Conservation (phyloP, 2,888 invertebrate genomes). For the Steinernema carpocapsae region DNA sequence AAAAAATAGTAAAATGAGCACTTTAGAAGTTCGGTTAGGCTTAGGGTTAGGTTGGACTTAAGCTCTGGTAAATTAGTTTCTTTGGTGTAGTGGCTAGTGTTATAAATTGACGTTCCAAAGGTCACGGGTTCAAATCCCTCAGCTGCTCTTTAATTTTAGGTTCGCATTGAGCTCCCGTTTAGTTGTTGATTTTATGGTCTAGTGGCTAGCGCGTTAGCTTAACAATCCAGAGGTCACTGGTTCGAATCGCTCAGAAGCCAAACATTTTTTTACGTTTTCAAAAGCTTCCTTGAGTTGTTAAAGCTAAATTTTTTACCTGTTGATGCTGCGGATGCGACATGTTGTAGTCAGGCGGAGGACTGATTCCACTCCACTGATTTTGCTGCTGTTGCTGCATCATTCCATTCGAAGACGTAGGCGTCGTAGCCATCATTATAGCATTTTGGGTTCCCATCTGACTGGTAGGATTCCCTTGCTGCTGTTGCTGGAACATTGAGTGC, state of each 20-base stretch:
- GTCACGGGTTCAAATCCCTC: background rate
- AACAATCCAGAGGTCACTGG: background rate
- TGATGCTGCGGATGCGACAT: conserved; percentile 6
- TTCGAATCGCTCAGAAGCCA: background rate
- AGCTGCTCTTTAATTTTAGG: too few species aligned
- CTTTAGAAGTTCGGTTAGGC: too few species aligned
- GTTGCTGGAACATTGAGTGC: conserved; percentile 16
- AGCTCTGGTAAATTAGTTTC: too few species aligned
- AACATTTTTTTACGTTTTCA: background rate
- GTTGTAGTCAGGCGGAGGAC: conserved; percentile 14
- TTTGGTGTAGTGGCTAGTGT: too few species aligned
- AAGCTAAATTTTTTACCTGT: background rate
- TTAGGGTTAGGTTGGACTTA: too few species aligned
- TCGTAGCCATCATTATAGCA: background rate
- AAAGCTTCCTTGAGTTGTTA: background rate
- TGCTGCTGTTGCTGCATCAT: background rate
- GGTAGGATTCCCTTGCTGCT: background rate
- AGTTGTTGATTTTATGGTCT: too few species aligned
- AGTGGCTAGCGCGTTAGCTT: too few species aligned
- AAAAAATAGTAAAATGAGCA: too few species aligned
- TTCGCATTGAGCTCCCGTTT: too few species aligned
- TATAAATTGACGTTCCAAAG: too few species aligned
- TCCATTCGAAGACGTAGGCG: conserved; percentile 1
- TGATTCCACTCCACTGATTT: conserved; percentile 23
- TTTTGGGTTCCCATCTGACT: background rate